These are phyloP conservation scores for Phalloptychus januarius DNA, from an alignment of 2,797 vertebrate genomes.

Conservation along the genomic window DNA sequence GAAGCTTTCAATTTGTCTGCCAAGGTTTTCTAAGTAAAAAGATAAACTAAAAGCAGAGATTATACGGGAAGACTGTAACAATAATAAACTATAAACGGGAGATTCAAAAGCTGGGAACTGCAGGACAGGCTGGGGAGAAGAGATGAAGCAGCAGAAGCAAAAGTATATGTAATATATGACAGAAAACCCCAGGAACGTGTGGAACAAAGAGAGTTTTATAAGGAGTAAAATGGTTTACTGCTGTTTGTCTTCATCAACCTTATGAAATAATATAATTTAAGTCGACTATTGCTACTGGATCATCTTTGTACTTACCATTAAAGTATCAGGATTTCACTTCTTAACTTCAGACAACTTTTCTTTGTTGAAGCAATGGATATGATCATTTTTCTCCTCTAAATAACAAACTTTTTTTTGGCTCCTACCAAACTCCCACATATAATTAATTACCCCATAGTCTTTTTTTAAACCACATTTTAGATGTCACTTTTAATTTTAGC, in stretches of 20 bases:
- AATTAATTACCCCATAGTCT: not conserved
- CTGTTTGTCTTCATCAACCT: not conserved
- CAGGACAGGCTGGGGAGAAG: not conserved
- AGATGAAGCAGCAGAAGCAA: not conserved
- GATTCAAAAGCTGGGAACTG: not conserved
- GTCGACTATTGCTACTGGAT: not conserved
- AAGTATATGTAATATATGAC: not conserved
- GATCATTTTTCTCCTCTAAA: not conserved
- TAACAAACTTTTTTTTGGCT: not conserved
- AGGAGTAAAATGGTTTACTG: not conserved
- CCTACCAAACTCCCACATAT: not conserved
- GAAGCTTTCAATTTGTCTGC: slow-evolving; percentile 22
- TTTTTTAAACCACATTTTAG: not conserved
- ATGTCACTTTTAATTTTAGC: not conserved
- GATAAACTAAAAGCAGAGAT: not conserved
- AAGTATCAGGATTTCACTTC: not conserved
- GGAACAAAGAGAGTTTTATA: not conserved
- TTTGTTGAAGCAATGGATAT: not conserved
- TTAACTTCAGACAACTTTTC: not conserved
- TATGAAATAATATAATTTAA: not conserved
- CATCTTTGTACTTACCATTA: not conserved
- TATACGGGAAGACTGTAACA: not conserved
- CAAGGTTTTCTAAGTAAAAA: too few relatives aligned
- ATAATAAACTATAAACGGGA: not conserved
- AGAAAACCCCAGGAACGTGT: not conserved